Conservation (phyloP, 2,113 vertebrate species). For the Vimba vimba region DNA sequence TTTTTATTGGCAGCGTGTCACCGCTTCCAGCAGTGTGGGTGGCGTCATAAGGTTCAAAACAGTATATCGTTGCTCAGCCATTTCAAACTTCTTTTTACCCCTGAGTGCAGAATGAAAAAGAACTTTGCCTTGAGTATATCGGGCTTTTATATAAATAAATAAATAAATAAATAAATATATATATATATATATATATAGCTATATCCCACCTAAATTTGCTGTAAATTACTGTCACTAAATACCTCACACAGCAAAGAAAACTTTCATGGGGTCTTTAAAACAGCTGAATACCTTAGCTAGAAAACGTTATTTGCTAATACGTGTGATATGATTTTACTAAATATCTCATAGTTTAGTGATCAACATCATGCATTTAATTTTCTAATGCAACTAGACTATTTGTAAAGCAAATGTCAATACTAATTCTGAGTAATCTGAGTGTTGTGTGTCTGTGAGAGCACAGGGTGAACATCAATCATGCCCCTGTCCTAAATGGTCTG, state of each 20-base stretch:
- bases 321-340: slow-evolving; percentile 1
- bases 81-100: neutral
- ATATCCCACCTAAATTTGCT: neutral
- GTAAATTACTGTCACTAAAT: neutral
- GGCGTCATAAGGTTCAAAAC: neutral
- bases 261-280: slow-evolving; percentile 13
- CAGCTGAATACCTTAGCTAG: neutral
- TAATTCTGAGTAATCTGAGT: slow-evolving; percentile 32
- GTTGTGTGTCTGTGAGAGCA: neutral
- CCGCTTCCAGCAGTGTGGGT: neutral
- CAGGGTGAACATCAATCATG: slow-evolving; percentile 32
- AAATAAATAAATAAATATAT: too few relatives aligned
- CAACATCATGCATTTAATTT: slow-evolving; percentile 42
- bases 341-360: neutral
- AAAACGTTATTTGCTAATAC: neutral
- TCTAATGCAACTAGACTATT: slow-evolving; percentile 16
- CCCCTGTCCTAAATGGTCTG: slow-evolving; percentile 28
- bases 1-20: neutral
- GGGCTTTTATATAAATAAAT: neutral
- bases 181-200: too few relatives aligned
- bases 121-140: neutral
- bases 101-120: neutral
- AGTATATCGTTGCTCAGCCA: neutral
- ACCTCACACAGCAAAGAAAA: neutral
- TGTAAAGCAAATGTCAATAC: slow-evolving; percentile 39